Evolutionary conservation across 1,140 invertebrate genomes (phyloP).

Genomic region (Grapholita molesta): DNA sequence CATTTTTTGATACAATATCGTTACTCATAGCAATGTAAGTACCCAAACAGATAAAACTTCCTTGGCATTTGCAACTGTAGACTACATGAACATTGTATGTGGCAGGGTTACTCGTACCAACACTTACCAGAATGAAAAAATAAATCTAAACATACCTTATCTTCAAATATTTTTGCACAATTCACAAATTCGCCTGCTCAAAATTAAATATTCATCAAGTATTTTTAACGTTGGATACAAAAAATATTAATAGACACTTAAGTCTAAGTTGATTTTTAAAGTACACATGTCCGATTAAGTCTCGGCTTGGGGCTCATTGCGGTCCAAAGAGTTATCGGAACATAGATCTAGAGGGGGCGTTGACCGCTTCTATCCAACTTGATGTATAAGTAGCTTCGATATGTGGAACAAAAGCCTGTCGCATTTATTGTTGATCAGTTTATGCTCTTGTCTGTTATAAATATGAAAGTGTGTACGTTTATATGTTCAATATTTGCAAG

Average conservation of each 20-base stretch:
- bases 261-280: constrained; percentile 28
- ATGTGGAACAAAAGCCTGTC: constrained; percentile 8
- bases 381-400: constrained; percentile 7
- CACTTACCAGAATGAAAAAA: too few species aligned
- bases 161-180: not conserved
- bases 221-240: not conserved
- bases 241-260: not conserved
- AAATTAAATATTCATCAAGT: not conserved
- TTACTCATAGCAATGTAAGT: too few species aligned
- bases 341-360: constrained; percentile 64
- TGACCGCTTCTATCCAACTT: constrained; percentile 43
- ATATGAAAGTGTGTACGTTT: too few species aligned
- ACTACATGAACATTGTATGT: too few species aligned
- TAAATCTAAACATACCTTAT: too few species aligned
- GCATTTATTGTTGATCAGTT: not conserved
- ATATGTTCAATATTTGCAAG: too few species aligned
- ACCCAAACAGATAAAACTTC: too few species aligned
- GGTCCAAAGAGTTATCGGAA: constrained; percentile 71
- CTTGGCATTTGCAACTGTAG: too few species aligned
- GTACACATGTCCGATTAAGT: constrained; percentile 38
- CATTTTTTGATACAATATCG: too few species aligned
- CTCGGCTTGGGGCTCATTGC: constrained; percentile 53
- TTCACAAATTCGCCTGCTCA: not conserved
- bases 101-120: too few species aligned
- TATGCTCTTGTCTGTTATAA: not conserved